Evolutionary conservation across 64 coral and sea anemone species (phyloP).

Genomic region (Stichodactyla helianthus): DNA sequence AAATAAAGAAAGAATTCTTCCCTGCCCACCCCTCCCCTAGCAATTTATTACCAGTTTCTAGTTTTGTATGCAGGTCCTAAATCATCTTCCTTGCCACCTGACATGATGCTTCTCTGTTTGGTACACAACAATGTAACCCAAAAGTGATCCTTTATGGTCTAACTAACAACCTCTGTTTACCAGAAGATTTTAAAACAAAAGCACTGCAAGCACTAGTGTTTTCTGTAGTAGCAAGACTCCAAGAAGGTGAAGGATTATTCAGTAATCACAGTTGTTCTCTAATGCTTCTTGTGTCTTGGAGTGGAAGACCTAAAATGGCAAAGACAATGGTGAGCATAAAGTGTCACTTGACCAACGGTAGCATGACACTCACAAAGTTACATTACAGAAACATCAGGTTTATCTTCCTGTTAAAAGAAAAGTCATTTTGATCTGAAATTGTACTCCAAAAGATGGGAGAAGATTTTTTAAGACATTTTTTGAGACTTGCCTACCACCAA

Average conservation of each 20-base stretch:
- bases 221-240: not conserved
- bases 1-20: not conserved
- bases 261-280: not conserved
- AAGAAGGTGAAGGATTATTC: not conserved
- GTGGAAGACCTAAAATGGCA: conserved; percentile 11
- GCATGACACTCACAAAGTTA: not conserved
- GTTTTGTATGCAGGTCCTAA: too few relatives aligned
- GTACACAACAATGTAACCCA: too few relatives aligned
- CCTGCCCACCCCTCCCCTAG: not conserved
- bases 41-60: too few relatives aligned
- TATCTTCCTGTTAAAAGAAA: too few relatives aligned
- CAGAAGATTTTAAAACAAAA: too few relatives aligned
- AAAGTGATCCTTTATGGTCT: too few relatives aligned
- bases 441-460: not conserved
- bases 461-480: not conserved
- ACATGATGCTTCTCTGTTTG: too few relatives aligned
- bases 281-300: conserved; percentile 15
- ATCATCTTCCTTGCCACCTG: too few relatives aligned
- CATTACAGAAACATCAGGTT: not conserved
- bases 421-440: too few relatives aligned
- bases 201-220: not conserved
- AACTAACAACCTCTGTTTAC: too few relatives aligned
- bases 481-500: conserved; percentile 7
- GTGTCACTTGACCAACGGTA: not conserved
- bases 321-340: not conserved